These are phyloP conservation scores for Cheilosia urbana DNA, from an alignment of 2,888 invertebrate species.

Conservation along the genomic window DNA sequence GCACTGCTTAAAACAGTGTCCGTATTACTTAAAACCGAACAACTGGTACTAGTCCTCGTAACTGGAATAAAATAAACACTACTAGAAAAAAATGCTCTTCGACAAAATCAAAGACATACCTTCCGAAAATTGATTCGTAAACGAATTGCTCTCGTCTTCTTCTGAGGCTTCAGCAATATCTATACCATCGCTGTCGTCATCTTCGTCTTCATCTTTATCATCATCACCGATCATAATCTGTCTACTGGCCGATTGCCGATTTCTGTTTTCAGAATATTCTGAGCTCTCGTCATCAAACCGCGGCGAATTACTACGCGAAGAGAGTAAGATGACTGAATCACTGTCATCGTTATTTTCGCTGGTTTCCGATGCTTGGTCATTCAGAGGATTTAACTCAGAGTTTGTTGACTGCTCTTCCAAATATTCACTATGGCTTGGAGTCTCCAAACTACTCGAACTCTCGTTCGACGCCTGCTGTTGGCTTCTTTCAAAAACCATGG, in stretches of 20 bases:
- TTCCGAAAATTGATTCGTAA: slow-evolving; percentile 41
- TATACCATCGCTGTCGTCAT: slow-evolving; percentile 27
- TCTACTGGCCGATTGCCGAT: slow-evolving; percentile 11
- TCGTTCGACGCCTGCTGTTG: slow-evolving; percentile 5
- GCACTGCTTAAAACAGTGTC: slow-evolving; percentile 25
- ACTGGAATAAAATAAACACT: slow-evolving; percentile 9
- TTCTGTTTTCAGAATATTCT: slow-evolving; percentile 3
- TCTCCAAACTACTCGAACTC: slow-evolving; percentile 17
- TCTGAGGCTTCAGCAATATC: slow-evolving; percentile 46
- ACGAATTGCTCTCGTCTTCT: slow-evolving; percentile 29
- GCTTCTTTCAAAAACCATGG: slow-evolving; percentile 74
- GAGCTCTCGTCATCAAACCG: slow-evolving; percentile 16
- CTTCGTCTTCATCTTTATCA: slow-evolving; percentile 16
- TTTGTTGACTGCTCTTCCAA: slow-evolving; percentile 1
- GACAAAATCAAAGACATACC: slow-evolving; percentile 19
- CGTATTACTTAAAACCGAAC: slow-evolving; percentile 40
- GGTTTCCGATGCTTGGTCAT: slow-evolving; percentile 12
- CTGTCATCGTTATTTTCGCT: slow-evolving; percentile 49
- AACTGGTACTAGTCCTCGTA: slow-evolving; percentile 49
- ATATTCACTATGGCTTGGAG: slow-evolving; percentile 27
- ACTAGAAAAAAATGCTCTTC: not conserved
- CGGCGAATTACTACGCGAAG: slow-evolving; percentile 53
- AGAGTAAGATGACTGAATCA: slow-evolving; percentile 66
- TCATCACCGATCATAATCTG: slow-evolving; percentile 52
- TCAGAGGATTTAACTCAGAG: slow-evolving; percentile 7